Percentiles rank a stretch among this genome's conserved stretches.
phyloP scores from a whole-genome alignment of 1,140 invertebrate genomes.

The Apocrypta bakeri region DNA sequence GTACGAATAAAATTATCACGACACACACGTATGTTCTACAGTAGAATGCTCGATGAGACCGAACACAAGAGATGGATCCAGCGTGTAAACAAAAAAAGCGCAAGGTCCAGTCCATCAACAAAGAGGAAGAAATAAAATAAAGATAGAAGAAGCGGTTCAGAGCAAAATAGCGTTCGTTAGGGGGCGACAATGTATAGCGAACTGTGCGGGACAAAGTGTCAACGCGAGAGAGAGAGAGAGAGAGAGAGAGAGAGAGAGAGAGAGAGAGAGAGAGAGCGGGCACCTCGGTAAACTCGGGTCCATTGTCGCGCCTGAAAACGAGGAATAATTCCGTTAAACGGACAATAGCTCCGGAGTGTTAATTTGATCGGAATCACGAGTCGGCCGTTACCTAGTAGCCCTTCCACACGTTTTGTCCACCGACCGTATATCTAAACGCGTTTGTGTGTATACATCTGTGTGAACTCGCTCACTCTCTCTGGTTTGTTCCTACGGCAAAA shows the following conservation, averaged over 20 bases:
- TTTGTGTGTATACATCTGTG: background rate
- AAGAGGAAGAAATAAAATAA: background rate
- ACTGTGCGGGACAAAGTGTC: too few species aligned
- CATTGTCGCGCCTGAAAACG: conserved; percentile 23
- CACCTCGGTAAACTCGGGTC: background rate
- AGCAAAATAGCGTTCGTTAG: background rate
- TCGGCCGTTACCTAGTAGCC: conserved; percentile 15
- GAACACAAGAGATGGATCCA: too few species aligned
- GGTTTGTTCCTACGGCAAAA: conserved; percentile 63
- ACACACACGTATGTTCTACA: too few species aligned
- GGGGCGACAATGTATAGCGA: too few species aligned
- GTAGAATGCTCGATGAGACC: too few species aligned
- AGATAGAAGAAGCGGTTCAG: background rate
- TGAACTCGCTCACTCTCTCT: background rate
- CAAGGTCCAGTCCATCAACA: too few species aligned
- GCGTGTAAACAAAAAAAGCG: too few species aligned
- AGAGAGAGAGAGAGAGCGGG: too few species aligned
- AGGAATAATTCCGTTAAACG: conserved; percentile 7
- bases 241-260: too few species aligned
- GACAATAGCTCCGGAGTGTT: conserved; percentile 21
- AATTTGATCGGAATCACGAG: conserved; percentile 51
- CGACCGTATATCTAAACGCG: background rate
- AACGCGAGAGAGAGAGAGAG: too few species aligned
- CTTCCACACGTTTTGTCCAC: conserved; percentile 1
- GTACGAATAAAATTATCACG: too few species aligned